These are phyloP conservation scores for Ciconia boyciana DNA, from an alignment of 2,113 vertebrate species.

Conservation along the genomic window DNA sequence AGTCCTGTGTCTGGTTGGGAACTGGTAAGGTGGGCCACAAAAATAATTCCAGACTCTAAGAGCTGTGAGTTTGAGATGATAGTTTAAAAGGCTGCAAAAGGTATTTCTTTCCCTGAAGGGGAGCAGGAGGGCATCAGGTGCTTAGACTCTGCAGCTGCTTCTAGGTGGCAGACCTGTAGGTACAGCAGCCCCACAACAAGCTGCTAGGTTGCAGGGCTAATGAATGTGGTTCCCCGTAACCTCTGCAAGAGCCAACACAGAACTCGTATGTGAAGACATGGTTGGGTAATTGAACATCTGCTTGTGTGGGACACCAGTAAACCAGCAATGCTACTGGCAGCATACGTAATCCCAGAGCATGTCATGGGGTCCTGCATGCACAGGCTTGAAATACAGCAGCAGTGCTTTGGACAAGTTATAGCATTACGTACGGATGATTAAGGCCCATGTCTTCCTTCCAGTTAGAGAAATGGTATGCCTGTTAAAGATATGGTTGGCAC, in stretches of 20 bases:
- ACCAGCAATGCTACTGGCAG: not conserved
- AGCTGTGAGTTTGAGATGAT: not conserved
- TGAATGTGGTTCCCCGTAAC: too few relatives aligned
- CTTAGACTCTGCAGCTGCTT: not conserved
- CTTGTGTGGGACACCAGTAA: not conserved
- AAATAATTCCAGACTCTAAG: not conserved
- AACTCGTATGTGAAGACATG: fast-evolving
- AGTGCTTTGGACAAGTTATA: not conserved
- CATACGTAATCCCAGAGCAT: fast-evolving
- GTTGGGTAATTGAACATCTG: too few relatives aligned
- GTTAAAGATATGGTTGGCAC: not conserved
- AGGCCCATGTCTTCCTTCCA: not conserved
- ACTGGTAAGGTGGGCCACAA: too few relatives aligned
- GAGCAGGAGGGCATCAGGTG: not conserved
- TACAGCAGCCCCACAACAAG: not conserved
- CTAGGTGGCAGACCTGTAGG: not conserved
- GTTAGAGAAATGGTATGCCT: not conserved
- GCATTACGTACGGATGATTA: not conserved
- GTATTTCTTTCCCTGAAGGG: too few relatives aligned
- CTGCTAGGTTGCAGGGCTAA: not conserved
- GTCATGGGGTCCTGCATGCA: not conserved
- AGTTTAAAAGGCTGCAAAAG: not conserved
- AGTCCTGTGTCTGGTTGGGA: too few relatives aligned
- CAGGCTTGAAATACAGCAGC: not conserved
- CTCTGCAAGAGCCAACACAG: not conserved